Evolutionary conservation across 92 coral and sea anemone species (phyloP).

Genomic region (Zoanthus solanderi): DNA sequence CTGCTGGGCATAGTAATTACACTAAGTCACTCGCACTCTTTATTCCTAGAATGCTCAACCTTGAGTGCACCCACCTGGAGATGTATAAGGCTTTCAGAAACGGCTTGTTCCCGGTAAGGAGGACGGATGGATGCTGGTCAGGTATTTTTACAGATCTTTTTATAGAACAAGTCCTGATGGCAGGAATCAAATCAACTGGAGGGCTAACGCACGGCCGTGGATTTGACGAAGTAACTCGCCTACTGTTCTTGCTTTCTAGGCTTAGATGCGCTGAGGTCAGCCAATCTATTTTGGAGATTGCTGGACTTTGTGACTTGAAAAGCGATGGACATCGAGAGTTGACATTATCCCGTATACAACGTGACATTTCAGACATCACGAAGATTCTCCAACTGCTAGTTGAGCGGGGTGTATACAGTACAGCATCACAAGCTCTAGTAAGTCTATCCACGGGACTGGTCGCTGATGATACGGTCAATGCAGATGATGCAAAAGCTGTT

Average conservation of each 20-base stretch:
- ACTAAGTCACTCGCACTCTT: neutral
- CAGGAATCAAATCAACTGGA: constrained; percentile 46
- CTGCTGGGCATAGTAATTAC: constrained; percentile 7
- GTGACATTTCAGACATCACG: constrained; percentile 42
- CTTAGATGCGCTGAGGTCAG: neutral
- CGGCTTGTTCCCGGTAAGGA: constrained; percentile 21
- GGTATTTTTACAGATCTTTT: no score
- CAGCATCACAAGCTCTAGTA: neutral
- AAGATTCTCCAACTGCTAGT: constrained; percentile 24
- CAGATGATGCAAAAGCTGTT: constrained; percentile 43
- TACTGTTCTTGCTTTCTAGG: constrained; percentile 22
- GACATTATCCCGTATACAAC: constrained; percentile 23
- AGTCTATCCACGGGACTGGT: neutral
- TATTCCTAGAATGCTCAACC: neutral
- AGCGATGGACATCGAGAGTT: constrained; percentile 33
- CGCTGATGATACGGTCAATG: constrained; percentile 18
- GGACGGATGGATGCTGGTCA: no score
- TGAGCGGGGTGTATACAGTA: constrained; percentile 1
- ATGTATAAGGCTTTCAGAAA: constrained; percentile 25
- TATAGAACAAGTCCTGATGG: constrained; percentile 52
- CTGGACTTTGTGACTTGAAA: neutral
- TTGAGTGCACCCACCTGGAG: constrained; percentile 40
- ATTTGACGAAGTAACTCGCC: constrained; percentile 46
- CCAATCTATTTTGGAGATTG: neutral
- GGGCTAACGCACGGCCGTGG: constrained; percentile 50